A percentile compares a stretch with the other conserved stretches of the same genome.
phyloP scores from a whole-genome alignment of 2,113 vertebrate species.

The Sander lucioperca region DNA sequence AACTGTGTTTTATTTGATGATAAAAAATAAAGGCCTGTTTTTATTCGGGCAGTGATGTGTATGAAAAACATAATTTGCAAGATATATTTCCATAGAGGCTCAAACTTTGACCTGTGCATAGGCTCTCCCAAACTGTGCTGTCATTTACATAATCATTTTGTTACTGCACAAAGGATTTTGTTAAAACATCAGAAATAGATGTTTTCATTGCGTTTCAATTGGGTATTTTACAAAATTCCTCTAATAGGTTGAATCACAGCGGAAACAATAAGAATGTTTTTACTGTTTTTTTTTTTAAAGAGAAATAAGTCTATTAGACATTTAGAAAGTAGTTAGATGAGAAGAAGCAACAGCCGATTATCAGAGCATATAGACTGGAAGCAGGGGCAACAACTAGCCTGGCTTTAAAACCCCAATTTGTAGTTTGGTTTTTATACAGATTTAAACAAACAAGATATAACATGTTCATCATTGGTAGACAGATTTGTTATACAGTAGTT shows the following conservation, averaged over 20 bases:
- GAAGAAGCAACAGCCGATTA: not conserved
- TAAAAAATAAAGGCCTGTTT: not conserved
- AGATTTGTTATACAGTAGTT: not conserved
- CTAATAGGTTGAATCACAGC: not conserved
- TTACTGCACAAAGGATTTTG: not conserved
- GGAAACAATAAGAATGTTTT: too few relatives aligned
- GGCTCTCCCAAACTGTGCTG: not conserved
- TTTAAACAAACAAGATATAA: not conserved
- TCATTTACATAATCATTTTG: not conserved
- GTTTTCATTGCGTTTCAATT: not conserved
- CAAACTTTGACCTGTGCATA: not conserved
- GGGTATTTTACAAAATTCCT: not conserved
- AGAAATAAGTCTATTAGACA: not conserved
- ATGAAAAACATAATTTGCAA: slow-evolving; percentile 8
- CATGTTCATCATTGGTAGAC: not conserved
- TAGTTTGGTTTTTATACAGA: not conserved
- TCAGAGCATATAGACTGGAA: not conserved
- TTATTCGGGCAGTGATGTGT: not conserved
- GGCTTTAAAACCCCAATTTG: not conserved
- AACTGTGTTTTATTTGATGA: not conserved
- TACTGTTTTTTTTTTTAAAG: too few relatives aligned
- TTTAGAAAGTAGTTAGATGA: not conserved
- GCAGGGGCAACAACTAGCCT: not conserved
- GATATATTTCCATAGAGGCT: slow-evolving; percentile 1
- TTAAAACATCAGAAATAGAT: not conserved